Percentiles rank a stretch among this genome's conserved stretches.
Conservation (phyloP, 2,888 invertebrate genomes). For the Drosophila mettleri region DNA sequence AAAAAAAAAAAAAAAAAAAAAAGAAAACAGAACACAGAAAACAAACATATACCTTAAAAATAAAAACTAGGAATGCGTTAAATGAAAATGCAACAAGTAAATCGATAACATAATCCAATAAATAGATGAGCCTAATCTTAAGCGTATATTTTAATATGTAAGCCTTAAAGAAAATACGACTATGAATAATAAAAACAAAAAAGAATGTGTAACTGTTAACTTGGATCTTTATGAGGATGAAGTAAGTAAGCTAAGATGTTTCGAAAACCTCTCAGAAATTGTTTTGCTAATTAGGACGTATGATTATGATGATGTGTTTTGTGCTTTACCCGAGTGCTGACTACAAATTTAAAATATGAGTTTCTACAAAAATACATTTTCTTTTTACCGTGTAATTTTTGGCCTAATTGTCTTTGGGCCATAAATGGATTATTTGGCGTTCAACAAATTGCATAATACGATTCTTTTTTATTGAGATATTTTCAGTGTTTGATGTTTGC, state of each 20-base stretch:
- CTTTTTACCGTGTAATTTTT: background rate
- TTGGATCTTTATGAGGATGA: background rate
- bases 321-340: too few relatives aligned
- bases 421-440: background rate
- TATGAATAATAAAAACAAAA: conserved; percentile 73
- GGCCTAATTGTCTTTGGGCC: background rate
- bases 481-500: conserved; percentile 13
- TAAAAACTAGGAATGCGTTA: conserved; percentile 45
- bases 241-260: background rate
- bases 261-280: too few relatives aligned
- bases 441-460: background rate
- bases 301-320: too few relatives aligned
- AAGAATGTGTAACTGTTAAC: conserved; percentile 57
- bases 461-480: background rate
- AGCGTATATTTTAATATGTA: conserved; percentile 80
- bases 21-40: conserved; percentile 7
- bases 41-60: conserved; percentile 53
- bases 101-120: conserved; percentile 71
- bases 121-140: conserved; percentile 72
- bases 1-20: background rate
- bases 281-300: too few relatives aligned
- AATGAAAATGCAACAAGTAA: conserved; percentile 41
- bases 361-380: too few relatives aligned
- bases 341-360: too few relatives aligned
- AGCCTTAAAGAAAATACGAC: conserved; percentile 81